Evolutionary conservation across 2,797 vertebrate genomes (phyloP), one percentile per base, ranked within the genome.

Genomic region (Dendrocincla fuliginosa): DNA sequence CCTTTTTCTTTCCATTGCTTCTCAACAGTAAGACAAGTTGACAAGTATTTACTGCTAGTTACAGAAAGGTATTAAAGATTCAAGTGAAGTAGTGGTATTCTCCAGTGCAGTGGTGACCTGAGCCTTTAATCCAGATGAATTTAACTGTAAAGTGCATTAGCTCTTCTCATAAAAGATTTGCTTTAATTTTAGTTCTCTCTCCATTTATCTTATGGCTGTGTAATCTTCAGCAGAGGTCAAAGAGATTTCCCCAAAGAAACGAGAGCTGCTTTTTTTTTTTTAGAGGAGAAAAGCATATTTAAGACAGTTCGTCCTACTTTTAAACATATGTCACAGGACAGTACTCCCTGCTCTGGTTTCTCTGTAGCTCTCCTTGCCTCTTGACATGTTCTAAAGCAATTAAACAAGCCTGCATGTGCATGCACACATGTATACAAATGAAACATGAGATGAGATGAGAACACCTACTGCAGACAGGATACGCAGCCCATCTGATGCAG

Each of bases 171-270:
- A 77, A 94, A 97, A 97, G 91, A 95, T 90, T 61, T 91, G 91
- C 95, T 97, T 98, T 97, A 95, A 97, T 98, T 98, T 97, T 92
- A 96, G 93, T 96, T 97, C 91, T 82, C 81, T 91, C 93, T 97
- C 93, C 94, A 92, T 96, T 97, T 97, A 96, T 97, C 96, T 96
- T 96, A 82, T 30, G 85, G 79, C 96, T 97, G 86, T 95, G 77
- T 96, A 97, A 97, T 97, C 94, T 95, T 96, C 94, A 93, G 89
- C 64, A 96, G 96, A 98, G 97, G 97, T 98, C 97, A 97, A 96
- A 97, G 85, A 97, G 71, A 90, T 96, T 96, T 95, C 86, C 95
- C 92, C 92, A 97, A 97, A 97, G 97, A 97, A 98, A 96, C 19
- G 57, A 47, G 77, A 97, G 78, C 94, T 91, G 86, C 56, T 95